Evolutionary conservation across 1,140 invertebrate species (phyloP).

Genomic region (Trachymyrmex septentrionalis): DNA sequence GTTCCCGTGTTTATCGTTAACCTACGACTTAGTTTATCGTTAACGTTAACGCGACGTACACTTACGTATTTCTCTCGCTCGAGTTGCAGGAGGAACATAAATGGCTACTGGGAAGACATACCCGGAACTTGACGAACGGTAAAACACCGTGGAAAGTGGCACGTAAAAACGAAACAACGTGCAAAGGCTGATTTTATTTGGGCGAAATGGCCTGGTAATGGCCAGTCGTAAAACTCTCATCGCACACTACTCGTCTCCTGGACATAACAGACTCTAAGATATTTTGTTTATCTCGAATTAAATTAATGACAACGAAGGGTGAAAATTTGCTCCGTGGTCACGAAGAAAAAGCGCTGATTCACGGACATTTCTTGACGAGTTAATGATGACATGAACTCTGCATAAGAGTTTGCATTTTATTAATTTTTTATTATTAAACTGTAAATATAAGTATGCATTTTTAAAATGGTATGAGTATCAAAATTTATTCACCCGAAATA

Average conservation of each 20-base stretch:
- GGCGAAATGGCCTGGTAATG: slow-evolving; percentile 60
- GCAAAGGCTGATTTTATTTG: slow-evolving; percentile 47
- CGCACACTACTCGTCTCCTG: neutral
- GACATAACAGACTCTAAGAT: slow-evolving; percentile 17
- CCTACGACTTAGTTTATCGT: slow-evolving; percentile 46
- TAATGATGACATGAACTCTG: slow-evolving; percentile 18
- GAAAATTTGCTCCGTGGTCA: neutral
- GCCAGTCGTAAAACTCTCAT: slow-evolving; percentile 67
- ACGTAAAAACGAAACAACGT: slow-evolving; percentile 47
- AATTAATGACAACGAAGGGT: slow-evolving; percentile 55
- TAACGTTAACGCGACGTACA: slow-evolving; percentile 40
- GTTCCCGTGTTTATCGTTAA: no score
- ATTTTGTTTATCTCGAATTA: slow-evolving; percentile 66
- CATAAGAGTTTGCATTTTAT: slow-evolving; percentile 20
- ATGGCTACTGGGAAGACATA: slow-evolving; percentile 7
- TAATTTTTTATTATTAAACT: neutral
- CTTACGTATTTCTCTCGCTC: neutral
- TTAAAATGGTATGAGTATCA: no score
- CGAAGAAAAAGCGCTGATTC: neutral
- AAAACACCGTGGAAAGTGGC: slow-evolving; percentile 43
- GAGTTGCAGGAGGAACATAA: neutral
- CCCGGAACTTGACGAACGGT: slow-evolving; percentile 44
- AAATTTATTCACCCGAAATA: neutral
- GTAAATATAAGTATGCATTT: no score
- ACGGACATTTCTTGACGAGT: neutral